Conservation (phyloP, 2,888 invertebrate genomes). For the Leptinotarsa haldemani region DNA sequence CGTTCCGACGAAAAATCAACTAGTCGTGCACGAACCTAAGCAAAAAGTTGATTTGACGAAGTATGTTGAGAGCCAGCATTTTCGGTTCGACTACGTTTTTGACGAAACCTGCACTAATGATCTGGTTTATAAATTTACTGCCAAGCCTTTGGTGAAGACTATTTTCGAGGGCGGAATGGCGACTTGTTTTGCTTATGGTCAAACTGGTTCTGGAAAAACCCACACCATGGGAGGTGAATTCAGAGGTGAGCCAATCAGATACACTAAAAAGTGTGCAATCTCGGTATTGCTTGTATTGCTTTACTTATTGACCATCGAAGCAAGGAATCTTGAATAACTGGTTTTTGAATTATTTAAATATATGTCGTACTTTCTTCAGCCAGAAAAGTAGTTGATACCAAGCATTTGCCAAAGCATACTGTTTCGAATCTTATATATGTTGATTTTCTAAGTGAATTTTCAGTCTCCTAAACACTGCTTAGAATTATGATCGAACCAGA, state of each 20-base stretch:
- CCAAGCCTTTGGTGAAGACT: slow-evolving; percentile 97
- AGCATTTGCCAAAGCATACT: too few species aligned
- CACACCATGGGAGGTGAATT: slow-evolving; percentile 99
- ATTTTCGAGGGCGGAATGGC: slow-evolving; percentile 99
- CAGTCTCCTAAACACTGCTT: too few species aligned
- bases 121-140: slow-evolving; percentile 97
- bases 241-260: slow-evolving; percentile 74
- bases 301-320: too few species aligned
- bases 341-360: too few species aligned
- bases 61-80: slow-evolving; percentile 97
- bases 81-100: slow-evolving; percentile 98
- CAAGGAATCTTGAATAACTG: too few species aligned
- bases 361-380: too few species aligned
- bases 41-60: slow-evolving; percentile 98
- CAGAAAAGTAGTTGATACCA: too few species aligned
- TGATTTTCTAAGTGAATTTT: too few species aligned
- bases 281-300: too few species aligned
- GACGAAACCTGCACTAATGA: slow-evolving; percentile 96
- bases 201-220: slow-evolving; percentile 97
- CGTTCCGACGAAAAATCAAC: slow-evolving; percentile 86
- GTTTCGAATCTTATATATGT: too few species aligned
- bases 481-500: too few species aligned
- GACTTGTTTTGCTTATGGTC: slow-evolving; percentile 99
- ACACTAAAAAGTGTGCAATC: too few species aligned
- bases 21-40: slow-evolving; percentile 91